Conservation (phyloP, 2,888 invertebrate genomes). For the Eilema depressum region DNA sequence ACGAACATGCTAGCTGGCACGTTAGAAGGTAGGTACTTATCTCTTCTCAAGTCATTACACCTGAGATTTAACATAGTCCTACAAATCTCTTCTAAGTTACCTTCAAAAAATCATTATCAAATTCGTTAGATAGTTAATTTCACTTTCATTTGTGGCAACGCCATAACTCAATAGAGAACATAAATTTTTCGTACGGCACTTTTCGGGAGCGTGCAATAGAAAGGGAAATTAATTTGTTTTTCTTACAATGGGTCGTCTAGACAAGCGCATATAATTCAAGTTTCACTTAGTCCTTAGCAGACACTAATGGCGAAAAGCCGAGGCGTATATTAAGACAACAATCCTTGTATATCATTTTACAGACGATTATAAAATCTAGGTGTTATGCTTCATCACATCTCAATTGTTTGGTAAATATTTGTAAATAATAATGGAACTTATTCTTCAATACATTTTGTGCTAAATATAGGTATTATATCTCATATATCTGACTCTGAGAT, state of each 20-base stretch:
- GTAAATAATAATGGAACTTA: neutral
- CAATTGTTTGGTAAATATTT: neutral
- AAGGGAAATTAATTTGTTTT: conserved; percentile 85
- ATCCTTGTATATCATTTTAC: conserved; percentile 62
- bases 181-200: conserved; percentile 79
- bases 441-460: neutral
- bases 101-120: conserved; percentile 32
- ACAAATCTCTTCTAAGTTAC: conserved; percentile 5
- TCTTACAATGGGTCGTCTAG: conserved; percentile 85
- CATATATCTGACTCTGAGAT: no score
- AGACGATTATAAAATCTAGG: conserved; percentile 41
- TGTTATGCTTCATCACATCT: conserved; percentile 4
- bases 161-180: conserved; percentile 79
- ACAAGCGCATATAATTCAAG: conserved; percentile 84
- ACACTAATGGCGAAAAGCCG: conserved; percentile 77
- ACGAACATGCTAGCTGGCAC: neutral
- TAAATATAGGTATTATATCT: no score
- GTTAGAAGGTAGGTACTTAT: neutral
- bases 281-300: conserved; percentile 80
- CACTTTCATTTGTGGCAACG: conserved; percentile 67
- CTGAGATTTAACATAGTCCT: neutral
- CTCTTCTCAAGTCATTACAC: neutral
- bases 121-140: conserved; percentile 67
- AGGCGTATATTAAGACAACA: conserved; percentile 67
- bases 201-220: conserved; percentile 77